Conservation (phyloP, 2,888 invertebrate genomes). For the Dynastes hyllus region DNA sequence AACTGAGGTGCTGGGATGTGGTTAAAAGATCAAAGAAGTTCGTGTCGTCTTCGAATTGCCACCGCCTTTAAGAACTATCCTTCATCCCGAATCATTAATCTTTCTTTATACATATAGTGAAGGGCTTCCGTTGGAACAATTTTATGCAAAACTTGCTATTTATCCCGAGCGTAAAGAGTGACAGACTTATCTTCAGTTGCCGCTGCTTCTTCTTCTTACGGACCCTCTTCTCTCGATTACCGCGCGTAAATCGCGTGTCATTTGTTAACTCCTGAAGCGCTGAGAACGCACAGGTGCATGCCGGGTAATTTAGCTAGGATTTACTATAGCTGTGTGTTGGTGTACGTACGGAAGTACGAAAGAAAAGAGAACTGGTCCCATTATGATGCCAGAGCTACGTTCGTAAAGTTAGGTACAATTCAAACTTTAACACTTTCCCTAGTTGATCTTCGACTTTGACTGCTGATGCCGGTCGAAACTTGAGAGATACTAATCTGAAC, state of each 20-base stretch:
- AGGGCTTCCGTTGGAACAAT: slow-evolving; percentile 60
- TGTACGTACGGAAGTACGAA: slow-evolving; percentile 7
- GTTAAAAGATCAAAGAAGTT: slow-evolving; percentile 51
- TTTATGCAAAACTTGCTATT: slow-evolving; percentile 68
- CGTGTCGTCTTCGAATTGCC: slow-evolving; percentile 56
- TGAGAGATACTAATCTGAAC: slow-evolving; percentile 34
- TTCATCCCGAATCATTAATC: slow-evolving; percentile 62
- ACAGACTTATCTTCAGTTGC: slow-evolving; percentile 64
- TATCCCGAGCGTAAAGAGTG: slow-evolving; percentile 58
- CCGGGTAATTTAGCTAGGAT: slow-evolving; percentile 68
- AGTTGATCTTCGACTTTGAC: slow-evolving; percentile 36
- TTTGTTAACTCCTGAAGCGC: slow-evolving; percentile 68
- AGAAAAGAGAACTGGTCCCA: slow-evolving; percentile 53
- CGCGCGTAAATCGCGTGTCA: slow-evolving; percentile 68
- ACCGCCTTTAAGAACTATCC: slow-evolving; percentile 63
- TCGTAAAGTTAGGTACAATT: slow-evolving; percentile 52
- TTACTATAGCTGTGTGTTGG: slow-evolving; percentile 60
- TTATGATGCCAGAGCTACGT: slow-evolving; percentile 53
- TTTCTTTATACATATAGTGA: slow-evolving; percentile 60
- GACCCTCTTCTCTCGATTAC: slow-evolving; percentile 64
- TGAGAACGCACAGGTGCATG: slow-evolving; percentile 68
- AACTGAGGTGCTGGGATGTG: background rate
- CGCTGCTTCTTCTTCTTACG: background rate
- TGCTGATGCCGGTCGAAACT: slow-evolving; percentile 2
- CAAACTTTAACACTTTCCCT: slow-evolving; percentile 48